A percentile compares a stretch with the other conserved stretches of the same genome.
Evolutionary conservation across 2,888 invertebrate species (phyloP).

Genomic region (Pterostichus niger): DNA sequence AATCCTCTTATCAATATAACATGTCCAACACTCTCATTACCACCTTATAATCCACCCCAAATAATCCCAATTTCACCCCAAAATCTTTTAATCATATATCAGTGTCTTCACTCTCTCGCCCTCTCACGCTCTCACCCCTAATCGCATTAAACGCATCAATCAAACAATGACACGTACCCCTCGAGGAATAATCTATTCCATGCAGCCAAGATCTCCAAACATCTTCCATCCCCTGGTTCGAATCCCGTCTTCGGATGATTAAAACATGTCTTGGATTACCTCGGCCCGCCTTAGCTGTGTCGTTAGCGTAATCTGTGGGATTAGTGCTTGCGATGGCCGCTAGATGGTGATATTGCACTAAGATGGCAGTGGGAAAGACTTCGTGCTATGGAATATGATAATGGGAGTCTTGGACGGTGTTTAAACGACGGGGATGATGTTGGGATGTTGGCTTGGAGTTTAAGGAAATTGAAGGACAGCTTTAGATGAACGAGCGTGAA

Average conservation of each 20-base stretch:
- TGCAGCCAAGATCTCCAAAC: conserved; percentile 3
- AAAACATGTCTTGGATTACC: conserved; percentile 20
- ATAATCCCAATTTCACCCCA: background rate
- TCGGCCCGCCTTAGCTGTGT: background rate
- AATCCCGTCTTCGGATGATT: conserved; percentile 22
- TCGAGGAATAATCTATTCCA: conserved; percentile 10
- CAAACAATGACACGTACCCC: conserved; percentile 20
- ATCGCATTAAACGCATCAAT: conserved; percentile 38
- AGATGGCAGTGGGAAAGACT: too few relatives aligned
- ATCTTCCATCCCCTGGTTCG: background rate
- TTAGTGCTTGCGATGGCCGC: conserved; percentile 14
- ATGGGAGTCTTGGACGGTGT: conserved; percentile 4
- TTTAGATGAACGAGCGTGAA: background rate
- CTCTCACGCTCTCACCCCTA: background rate
- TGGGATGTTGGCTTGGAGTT: background rate
- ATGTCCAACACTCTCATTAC: too few relatives aligned
- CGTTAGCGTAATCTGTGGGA: conserved; percentile 5
- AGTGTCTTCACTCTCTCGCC: background rate
- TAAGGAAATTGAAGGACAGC: background rate
- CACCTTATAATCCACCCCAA: too few relatives aligned
- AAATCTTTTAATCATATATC: conserved; percentile 23
- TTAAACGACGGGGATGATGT: background rate
- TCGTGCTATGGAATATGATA: conserved; percentile 5
- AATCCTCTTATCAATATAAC: too few relatives aligned
- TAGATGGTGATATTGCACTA: conserved; percentile 11